Evolutionary conservation across 2,113 vertebrate species (phyloP).

Genomic region (Chlorodrepanis virens): DNA sequence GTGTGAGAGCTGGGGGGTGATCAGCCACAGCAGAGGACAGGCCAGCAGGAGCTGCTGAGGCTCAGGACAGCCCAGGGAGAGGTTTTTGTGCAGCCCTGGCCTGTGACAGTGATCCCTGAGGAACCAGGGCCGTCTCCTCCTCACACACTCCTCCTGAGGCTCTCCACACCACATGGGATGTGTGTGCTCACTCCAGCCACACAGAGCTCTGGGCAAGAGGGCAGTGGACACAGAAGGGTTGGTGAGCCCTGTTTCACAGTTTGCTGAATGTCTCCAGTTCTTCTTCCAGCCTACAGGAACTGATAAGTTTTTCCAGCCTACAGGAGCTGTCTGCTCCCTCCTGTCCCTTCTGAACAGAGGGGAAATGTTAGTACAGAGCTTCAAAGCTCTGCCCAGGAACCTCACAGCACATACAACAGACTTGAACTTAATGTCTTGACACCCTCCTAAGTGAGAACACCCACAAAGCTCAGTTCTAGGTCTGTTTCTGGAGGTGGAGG

Average conservation of each 20-base stretch:
- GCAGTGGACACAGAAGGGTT: neutral
- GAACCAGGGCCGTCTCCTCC: neutral
- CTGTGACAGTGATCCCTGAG: neutral
- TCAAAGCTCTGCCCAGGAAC: neutral
- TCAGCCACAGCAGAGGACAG: fast-evolving
- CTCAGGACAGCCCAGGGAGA: fast-evolving
- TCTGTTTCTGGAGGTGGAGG: neutral
- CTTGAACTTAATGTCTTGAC: neutral
- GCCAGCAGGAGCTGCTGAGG: neutral
- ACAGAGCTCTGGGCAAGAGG: fast-evolving
- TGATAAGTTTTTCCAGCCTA: neutral
- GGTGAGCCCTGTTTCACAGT: neutral
- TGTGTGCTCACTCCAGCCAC: neutral
- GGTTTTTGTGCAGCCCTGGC: neutral
- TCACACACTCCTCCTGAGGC: neutral
- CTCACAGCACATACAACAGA: neutral
- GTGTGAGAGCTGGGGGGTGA: neutral
- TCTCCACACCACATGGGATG: fast-evolving
- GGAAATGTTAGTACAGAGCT: neutral
- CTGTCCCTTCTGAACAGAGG: neutral
- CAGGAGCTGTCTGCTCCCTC: neutral
- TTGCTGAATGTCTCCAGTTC: neutral
- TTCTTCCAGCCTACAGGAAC: neutral
- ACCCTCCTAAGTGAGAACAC: neutral
- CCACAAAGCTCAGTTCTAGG: neutral